A percentile compares a stretch with the other conserved stretches of the same genome.
Conservation (phyloP, 2,888 invertebrate genomes). For the Zaprionus bogoriensis region DNA sequence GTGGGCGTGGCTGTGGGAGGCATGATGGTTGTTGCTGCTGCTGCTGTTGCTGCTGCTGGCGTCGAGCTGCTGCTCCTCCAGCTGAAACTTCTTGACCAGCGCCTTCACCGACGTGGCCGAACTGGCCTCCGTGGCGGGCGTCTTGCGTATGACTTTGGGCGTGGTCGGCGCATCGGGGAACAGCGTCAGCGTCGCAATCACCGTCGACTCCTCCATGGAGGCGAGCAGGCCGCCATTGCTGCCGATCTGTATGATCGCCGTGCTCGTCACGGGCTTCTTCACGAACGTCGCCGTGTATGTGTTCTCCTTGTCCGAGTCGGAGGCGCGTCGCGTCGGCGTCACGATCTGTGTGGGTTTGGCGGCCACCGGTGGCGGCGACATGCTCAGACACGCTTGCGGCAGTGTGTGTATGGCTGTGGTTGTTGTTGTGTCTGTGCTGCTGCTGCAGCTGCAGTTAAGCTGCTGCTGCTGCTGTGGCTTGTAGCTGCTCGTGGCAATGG, state of each 20-base stretch:
- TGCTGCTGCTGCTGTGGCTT: slow-evolving; percentile 10
- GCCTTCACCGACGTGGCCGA: slow-evolving; percentile 83
- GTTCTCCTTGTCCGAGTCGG: slow-evolving; percentile 81
- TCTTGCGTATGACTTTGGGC: slow-evolving; percentile 87
- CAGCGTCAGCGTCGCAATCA: slow-evolving; percentile 78
- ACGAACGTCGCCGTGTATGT: slow-evolving; percentile 78
- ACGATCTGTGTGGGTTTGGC: slow-evolving; percentile 61
- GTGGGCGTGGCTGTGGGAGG: slow-evolving; percentile 2
- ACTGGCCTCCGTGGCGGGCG: slow-evolving; percentile 84
- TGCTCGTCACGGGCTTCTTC: slow-evolving; percentile 69
- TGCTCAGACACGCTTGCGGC: slow-evolving; percentile 50
- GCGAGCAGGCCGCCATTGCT: no score
- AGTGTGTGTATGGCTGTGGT: slow-evolving; percentile 69
- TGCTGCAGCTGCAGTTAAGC: background rate
- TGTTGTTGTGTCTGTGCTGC: slow-evolving; percentile 47
- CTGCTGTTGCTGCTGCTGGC: background rate
- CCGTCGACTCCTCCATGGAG: slow-evolving; percentile 62
- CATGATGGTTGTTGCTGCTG: background rate
- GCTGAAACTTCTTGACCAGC: slow-evolving; percentile 82
- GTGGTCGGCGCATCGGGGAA: slow-evolving; percentile 87
- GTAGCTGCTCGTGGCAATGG: slow-evolving; percentile 53
- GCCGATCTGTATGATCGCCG: slow-evolving; percentile 70
- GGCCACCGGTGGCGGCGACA: slow-evolving; percentile 36
- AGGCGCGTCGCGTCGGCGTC: slow-evolving; percentile 73
- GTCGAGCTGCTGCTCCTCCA: slow-evolving; percentile 73